Base-by-base conservation (phyloP, 2,888 invertebrate genomes). In the Biston stratarius region DNA sequence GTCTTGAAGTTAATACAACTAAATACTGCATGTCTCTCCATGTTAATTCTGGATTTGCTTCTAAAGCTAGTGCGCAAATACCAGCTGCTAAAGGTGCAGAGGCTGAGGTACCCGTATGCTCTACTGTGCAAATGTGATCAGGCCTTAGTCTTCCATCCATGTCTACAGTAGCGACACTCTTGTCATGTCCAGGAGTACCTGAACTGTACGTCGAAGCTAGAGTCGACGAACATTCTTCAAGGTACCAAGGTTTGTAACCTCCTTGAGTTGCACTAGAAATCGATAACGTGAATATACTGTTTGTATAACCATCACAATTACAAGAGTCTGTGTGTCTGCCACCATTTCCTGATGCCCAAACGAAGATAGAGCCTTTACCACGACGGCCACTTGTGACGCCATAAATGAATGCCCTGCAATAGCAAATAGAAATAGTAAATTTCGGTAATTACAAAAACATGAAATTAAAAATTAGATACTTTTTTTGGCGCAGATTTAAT, bases 281-380 rank as follows among this genome's bases (percentile, higher is more conserved):
- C 75, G 99, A 99, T 76, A 99, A 95, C 3, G 99, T 99, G 90
- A 99, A 99, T 87, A 99, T 99, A 83, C 98, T 99, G 92, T 99
- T 99, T 48, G 99, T 99, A 91, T 99, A 99, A 58, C 99, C 99
- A 90, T 99, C 99, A 92, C 99, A 99, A 90, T 99, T 99, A 91
- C 99, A 99, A 7, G 98, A 99, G 88, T 99, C 99, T 0, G 97
- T 97, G 84, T 98, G 97, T 74, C 97, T 96, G 55, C 99, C 99
- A 11, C 99, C 99, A 86, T 99, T 99, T 61, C 99, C 99, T n/a
- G 98, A 98, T 1, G 99, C 99, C 99, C 99, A 99, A 64, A 99
- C 98, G 92, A 98, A 99, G 83, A 99, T 99, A 69, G 98, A 98
- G 58, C 99, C 99, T 89, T 97, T 97, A 44, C 99, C 98, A 77